A percentile compares a stretch with the other conserved stretches of the same genome.
Evolutionary conservation across 2,113 vertebrate genomes (phyloP).

Genomic region (Pangasianodon hypophthalmus): DNA sequence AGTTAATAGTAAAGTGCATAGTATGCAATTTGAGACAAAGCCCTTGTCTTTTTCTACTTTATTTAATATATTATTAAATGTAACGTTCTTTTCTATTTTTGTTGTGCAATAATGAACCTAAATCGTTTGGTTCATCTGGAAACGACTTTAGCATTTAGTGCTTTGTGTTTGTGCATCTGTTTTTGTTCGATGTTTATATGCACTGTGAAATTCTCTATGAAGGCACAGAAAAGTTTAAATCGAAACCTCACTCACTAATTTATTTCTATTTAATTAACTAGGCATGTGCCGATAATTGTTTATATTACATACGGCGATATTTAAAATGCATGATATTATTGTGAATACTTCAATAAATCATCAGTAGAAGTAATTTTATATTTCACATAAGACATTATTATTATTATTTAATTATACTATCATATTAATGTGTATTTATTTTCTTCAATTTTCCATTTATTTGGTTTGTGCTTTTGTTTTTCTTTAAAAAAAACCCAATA

Average conservation of each 20-base stretch:
- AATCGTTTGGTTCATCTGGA: slow-evolving; percentile 2
- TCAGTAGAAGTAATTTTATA: background rate
- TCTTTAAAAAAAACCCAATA: background rate
- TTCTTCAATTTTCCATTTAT: background rate
- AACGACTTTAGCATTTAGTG: slow-evolving; percentile 17
- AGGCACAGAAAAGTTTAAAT: slow-evolving; percentile 25
- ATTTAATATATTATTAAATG: background rate
- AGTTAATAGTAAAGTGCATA: background rate
- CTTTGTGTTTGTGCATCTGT: slow-evolving; percentile 3
- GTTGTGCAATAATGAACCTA: slow-evolving; percentile 19
- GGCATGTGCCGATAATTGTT: slow-evolving; percentile 17
- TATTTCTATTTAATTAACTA: slow-evolving; percentile 19
- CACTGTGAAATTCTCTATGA: slow-evolving; percentile 20
- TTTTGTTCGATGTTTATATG: background rate
- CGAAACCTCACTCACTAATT: slow-evolving; percentile 41
- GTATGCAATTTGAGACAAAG: slow-evolving; percentile 27
- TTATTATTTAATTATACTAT: background rate
- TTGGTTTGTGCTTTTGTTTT: background rate
- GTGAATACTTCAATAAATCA: background rate
- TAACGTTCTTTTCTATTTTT: background rate
- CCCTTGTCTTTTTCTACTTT: background rate
- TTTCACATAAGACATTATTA: background rate
- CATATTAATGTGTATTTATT: background rate
- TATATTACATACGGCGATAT: background rate
- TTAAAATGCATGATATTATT: slow-evolving; percentile 8